Evolutionary conservation across 2,888 invertebrate genomes (phyloP), one percentile per base, ranked within the genome.

Genomic region (Auanema sp.): DNA sequence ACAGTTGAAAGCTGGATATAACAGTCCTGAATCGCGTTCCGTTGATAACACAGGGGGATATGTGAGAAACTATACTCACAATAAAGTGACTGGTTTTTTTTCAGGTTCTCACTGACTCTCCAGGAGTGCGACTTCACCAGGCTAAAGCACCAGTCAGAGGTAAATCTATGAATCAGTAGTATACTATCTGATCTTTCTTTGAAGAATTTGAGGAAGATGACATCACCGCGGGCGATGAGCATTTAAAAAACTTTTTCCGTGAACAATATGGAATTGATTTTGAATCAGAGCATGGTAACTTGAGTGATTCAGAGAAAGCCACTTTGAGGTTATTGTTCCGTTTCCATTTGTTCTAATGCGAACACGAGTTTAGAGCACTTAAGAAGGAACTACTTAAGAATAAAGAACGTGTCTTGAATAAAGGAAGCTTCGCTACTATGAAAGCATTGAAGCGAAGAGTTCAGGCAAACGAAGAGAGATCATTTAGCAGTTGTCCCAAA

Each of bases 261-360:
- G 66, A 78, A 52, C 71, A 76, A 23, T 79, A 79, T 57, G 77
- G 76, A 14, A 79, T 79, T 57, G 77, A 78, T 50, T 72, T 79
- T 43, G 73, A 75, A 18, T 70, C 72, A 24, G 72, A 77, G 50
- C 77, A 72, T 21, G 66, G 65, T n/a, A 66, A 72, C 18, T 58
- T 79, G 16, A 70, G 75, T 8, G 69, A 64, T n/a, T 76, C 77
- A 52, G 78, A 79, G 55, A 66, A 71, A 33, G 75, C 73, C 23
- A 79, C 77, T 1, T 57, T 76, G 23, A 69, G 69, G 70, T 68
- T 18, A 25, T 14, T n/a, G n/a, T n/a, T n/a, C n/a, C n/a, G n/a
- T n/a, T n/a, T n/a, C n/a, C n/a, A n/a, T n/a, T n/a, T n/a, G n/a
- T n/a, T n/a, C n/a, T n/a, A n/a, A n/a, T n/a, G n/a, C n/a, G n/a